These are phyloP conservation scores for Casuarius casuarius DNA, from an alignment of 2,113 vertebrate genomes.

Conservation along the genomic window DNA sequence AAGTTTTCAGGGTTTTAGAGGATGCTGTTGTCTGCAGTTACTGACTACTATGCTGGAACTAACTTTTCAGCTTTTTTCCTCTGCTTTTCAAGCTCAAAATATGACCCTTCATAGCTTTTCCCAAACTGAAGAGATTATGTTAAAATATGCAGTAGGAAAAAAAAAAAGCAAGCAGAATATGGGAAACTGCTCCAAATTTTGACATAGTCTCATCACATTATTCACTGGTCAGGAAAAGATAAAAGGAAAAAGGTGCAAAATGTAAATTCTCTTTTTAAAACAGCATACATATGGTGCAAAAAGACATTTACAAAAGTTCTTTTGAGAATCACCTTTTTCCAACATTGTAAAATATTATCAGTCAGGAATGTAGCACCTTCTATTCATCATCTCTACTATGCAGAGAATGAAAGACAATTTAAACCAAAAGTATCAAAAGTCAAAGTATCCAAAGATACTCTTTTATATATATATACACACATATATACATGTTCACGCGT, in stretches of 20 bases:
- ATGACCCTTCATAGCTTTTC: not conserved
- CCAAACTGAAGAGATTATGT: not conserved
- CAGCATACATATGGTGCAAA: fast-evolving
- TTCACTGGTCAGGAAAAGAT: not conserved
- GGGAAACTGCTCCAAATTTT: not conserved
- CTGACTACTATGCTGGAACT: not conserved
- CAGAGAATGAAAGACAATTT: not conserved
- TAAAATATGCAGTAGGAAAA: not conserved
- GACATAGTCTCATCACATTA: not conserved
- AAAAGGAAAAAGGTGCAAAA: not conserved
- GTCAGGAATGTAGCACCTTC: not conserved
- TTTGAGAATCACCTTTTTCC: not conserved
- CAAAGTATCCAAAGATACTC: not conserved
- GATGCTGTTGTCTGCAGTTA: not conserved
- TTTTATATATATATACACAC: not conserved
- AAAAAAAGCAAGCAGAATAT: not conserved
- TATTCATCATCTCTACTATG: not conserved
- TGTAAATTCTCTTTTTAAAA: not conserved
- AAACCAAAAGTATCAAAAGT: not conserved
- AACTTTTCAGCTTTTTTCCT: not conserved
- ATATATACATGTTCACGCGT: too few species aligned
- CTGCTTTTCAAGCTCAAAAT: not conserved
- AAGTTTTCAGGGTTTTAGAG: not conserved
- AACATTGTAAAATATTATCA: not conserved
- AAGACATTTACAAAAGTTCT: not conserved